Evolutionary conservation across 2,888 invertebrate genomes (phyloP).

Genomic region (Metalampra italica): DNA sequence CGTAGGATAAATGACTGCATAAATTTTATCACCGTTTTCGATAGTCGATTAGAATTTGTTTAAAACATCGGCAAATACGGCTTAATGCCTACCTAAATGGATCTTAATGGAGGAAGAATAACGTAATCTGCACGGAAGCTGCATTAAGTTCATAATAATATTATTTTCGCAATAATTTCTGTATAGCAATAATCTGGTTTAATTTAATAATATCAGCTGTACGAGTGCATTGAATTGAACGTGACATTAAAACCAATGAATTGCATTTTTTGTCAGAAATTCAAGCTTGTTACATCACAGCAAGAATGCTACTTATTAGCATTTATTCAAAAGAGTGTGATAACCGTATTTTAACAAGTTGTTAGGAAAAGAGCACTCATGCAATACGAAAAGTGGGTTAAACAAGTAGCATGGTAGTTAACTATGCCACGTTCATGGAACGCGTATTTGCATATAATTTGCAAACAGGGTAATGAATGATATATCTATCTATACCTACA

Average conservation of each 20-base stretch:
- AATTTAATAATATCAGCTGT: neutral
- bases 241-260: constrained; percentile 26
- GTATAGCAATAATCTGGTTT: too few relatives aligned
- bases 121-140: neutral
- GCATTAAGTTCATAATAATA: neutral
- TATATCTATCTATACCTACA: neutral
- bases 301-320: constrained; percentile 3
- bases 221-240: constrained; percentile 24
- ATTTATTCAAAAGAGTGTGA: constrained; percentile 8
- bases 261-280: constrained; percentile 14
- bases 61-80: neutral
- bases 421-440: neutral
- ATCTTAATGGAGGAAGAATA: too few relatives aligned
- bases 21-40: neutral
- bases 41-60: neutral
- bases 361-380: constrained; percentile 2
- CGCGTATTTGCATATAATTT: neutral
- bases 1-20: neutral
- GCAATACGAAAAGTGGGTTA: constrained; percentile 8
- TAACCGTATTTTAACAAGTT: constrained; percentile 1
- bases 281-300: constrained; percentile 4
- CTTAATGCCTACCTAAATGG: neutral
- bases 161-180: neutral
- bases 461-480: neutral
- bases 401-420: neutral